phyloP scores from a whole-genome alignment of 2,113 vertebrate genomes.

The Coryphaenoides rupestris region DNA sequence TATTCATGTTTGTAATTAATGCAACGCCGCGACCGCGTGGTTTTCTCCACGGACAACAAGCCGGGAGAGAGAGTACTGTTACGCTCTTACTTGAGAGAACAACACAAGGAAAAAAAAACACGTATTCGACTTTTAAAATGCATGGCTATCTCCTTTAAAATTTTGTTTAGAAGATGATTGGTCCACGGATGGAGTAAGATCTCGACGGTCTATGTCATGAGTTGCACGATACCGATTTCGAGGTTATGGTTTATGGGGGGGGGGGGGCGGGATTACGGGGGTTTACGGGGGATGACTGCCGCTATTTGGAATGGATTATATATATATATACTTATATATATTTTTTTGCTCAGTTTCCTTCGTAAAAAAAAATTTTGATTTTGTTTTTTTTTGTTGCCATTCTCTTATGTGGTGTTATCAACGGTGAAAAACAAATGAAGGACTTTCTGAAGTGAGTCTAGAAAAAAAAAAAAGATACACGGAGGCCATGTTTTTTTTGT shows the following conservation, averaged over 20 bases:
- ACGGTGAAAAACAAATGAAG: slow-evolving; percentile 68
- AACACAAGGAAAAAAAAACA: slow-evolving; percentile 12
- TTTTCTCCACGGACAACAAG: slow-evolving; percentile 17
- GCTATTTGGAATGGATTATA: slow-evolving; percentile 64
- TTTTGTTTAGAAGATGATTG: slow-evolving; percentile 13
- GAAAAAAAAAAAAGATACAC: slow-evolving; percentile 46
- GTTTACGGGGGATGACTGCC: slow-evolving; percentile 46
- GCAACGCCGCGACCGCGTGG: slow-evolving; percentile 16
- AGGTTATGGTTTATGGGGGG: slow-evolving; percentile 11
- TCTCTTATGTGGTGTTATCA: slow-evolving; percentile 51
- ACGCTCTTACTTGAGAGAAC: neutral
- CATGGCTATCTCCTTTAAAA: neutral
- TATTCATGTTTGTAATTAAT: slow-evolving; percentile 1
- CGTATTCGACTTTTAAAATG: neutral
- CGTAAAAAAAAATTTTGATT: slow-evolving; percentile 53
- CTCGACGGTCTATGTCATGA: neutral
- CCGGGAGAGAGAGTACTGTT: neutral
- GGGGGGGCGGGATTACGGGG: slow-evolving; percentile 17
- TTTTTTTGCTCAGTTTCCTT: slow-evolving; percentile 62
- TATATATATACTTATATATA: slow-evolving; percentile 59
- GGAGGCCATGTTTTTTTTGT: slow-evolving; percentile 55
- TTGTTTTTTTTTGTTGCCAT: slow-evolving; percentile 35
- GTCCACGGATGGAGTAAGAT: slow-evolving; percentile 21
- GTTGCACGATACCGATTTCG: neutral
- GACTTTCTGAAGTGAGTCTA: slow-evolving; percentile 68